These are phyloP conservation scores for Agonopterix heracliana DNA, from an alignment of 2,888 invertebrate genomes.

Conservation along the genomic window DNA sequence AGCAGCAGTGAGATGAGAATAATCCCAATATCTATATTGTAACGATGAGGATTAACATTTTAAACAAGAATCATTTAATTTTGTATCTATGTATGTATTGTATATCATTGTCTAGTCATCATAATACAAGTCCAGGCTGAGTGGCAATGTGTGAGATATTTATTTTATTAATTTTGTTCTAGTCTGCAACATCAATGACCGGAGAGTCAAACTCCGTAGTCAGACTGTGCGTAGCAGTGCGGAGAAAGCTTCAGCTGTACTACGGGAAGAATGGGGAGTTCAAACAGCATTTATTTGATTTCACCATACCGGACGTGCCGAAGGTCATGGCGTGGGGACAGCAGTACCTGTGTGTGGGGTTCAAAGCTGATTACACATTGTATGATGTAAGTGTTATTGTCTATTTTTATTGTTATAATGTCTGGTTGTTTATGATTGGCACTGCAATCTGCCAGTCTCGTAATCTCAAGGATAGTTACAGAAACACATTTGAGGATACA, in stretches of 20 bases:
- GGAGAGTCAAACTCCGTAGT: slow-evolving; percentile 86
- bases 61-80: too few relatives aligned
- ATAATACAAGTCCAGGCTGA: too few relatives aligned
- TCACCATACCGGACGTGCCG: slow-evolving; percentile 87
- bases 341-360: slow-evolving; percentile 91
- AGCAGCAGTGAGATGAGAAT: too few relatives aligned
- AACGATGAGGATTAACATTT: too few relatives aligned
- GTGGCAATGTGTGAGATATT: too few relatives aligned
- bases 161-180: slow-evolving; percentile 18
- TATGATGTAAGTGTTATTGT: slow-evolving; percentile 77
- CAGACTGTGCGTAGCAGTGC: slow-evolving; percentile 92
- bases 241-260: slow-evolving; percentile 89
- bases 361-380: slow-evolving; percentile 87
- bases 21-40: too few relatives aligned
- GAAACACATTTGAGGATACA: too few relatives aligned
- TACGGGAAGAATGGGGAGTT: slow-evolving; percentile 93
- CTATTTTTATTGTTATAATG: not conserved
- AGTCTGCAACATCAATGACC: slow-evolving; percentile 68
- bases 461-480: too few relatives aligned
- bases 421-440: too few relatives aligned
- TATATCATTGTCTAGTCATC: too few relatives aligned
- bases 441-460: too few relatives aligned
- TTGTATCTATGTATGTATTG: too few relatives aligned
- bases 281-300: slow-evolving; percentile 81
- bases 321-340: slow-evolving; percentile 88